Percentiles rank a stretch among this genome's conserved stretches.
phyloP scores from a whole-genome alignment of 2,113 vertebrate genomes.

The Vulpes lagopus region DNA sequence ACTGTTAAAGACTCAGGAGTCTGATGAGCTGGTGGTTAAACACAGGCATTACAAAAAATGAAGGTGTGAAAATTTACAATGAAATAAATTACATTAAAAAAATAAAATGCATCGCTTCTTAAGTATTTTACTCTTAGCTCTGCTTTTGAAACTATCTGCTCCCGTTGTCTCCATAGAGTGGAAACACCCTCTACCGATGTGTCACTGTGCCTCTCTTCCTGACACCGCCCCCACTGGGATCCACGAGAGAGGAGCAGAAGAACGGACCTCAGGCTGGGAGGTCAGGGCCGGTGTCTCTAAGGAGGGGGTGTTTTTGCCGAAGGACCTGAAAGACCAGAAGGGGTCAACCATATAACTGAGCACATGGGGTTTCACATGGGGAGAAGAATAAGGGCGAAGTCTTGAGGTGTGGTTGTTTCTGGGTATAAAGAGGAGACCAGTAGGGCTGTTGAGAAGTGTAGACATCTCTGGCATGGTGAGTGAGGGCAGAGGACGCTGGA shows the following conservation, averaged over 20 bases:
- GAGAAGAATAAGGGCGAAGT: not conserved
- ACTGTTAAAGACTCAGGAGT: not conserved
- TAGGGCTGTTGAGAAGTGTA: not conserved
- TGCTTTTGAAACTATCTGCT: not conserved
- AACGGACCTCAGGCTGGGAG: not conserved
- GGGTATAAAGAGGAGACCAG: not conserved
- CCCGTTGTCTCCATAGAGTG: not conserved
- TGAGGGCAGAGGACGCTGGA: not conserved
- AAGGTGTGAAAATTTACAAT: not conserved
- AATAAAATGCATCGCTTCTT: not conserved
- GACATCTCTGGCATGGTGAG: not conserved
- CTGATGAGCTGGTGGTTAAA: constrained; percentile 13
- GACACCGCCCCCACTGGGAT: too few relatives aligned
- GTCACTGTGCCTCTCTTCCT: not conserved
- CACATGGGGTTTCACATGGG: not conserved
- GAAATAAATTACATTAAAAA: constrained; percentile 22
- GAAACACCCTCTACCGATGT: rapidly evolving
- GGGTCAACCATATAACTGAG: too few relatives aligned
- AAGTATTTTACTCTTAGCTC: not conserved
- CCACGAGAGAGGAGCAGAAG: not conserved
- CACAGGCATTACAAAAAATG: not conserved
- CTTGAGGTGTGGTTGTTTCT: not conserved
- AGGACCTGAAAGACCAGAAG: not conserved
- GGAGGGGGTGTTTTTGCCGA: not conserved
- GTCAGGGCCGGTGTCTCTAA: not conserved